Base-by-base conservation (phyloP, 2,113 vertebrate genomes). In the Platysternon megacephalum region DNA sequence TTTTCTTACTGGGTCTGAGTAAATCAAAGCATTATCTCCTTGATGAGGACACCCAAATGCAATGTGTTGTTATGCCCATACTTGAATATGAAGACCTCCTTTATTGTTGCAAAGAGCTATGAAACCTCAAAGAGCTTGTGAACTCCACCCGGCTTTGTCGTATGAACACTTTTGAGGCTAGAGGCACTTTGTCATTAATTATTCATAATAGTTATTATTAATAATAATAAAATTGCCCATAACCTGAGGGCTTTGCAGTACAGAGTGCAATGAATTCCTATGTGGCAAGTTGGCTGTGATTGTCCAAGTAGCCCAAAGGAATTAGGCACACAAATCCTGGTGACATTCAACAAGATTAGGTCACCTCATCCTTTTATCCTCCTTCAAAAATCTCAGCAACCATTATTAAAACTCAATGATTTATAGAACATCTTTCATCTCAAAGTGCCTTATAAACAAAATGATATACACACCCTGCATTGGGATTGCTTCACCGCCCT, bases 311-410 rank as follows among this genome's bases (percentile, higher is more conserved):
- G 65, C 17, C 65, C 14, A n/a, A 72, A 9, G 0, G 0, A 14
- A 22, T 44, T 9, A 26, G 78, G 3, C n/a, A 9, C 3, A 0
- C 5, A 65, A 83, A 65, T 65, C 39, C 49, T 65, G 19, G 6
- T 3, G 11, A 6, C 2, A 0, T 12, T 65, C 4, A 0, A 17
- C 6, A 35, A 46, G 21, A 53, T 48, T 22, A 2, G 39, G 8
- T 55, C 1, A 35, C 26, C 61, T 68, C 10, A 35, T 68, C 61
- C 35, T 16, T n/a, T n/a, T 68, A 68, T 35, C 11, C 61, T n/a
- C 35, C 61, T 68, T 8, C 35, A n/a, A n/a, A 65, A 68, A 72
- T 39, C 65, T 72, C 65, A 4, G 8, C 32, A n/a, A 19, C 39
- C 65, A n/a, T n/a, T n/a, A 68, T n/a, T 68, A 16, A 68, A 68